Percentiles rank a stretch among this genome's conserved stretches.
phyloP scores from a whole-genome alignment of 1,140 invertebrate species.

The Schlechtendalia chinensis region DNA sequence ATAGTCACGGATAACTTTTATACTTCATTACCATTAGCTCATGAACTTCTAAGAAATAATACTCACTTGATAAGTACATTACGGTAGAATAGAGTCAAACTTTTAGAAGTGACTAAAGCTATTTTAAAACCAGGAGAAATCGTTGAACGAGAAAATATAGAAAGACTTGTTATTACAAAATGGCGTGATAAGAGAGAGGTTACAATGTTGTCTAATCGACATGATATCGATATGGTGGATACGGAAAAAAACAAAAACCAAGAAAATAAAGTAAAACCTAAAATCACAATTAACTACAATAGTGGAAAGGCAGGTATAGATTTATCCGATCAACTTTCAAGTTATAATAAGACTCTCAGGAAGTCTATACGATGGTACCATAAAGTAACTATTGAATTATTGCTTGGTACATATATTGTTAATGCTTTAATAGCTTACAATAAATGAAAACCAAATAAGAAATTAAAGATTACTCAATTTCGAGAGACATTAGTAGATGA shows the following conservation, averaged over 20 bases:
- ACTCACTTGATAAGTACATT: conserved; percentile 55
- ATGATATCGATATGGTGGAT: conserved; percentile 53
- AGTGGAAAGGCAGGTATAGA: conserved; percentile 56
- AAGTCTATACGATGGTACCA: conserved; percentile 57
- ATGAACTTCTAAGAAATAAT: conserved; percentile 54
- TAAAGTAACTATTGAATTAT: conserved; percentile 56
- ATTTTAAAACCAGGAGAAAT: conserved; percentile 55
- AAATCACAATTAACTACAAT: conserved; percentile 56
- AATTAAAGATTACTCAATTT: conserved; percentile 35
- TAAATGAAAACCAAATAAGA: not conserved
- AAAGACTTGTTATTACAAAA: conserved; percentile 55
- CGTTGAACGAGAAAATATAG: conserved; percentile 54
- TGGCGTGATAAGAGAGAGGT: conserved; percentile 56
- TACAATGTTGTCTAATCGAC: conserved; percentile 54
- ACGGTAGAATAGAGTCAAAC: conserved; percentile 52
- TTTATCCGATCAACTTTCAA: conserved; percentile 57
- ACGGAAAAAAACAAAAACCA: conserved; percentile 48
- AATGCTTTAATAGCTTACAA: conserved; percentile 48
- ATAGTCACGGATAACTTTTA: too few species aligned
- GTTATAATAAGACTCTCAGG: conserved; percentile 56
- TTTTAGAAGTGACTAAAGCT: conserved; percentile 54
- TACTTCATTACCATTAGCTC: conserved; percentile 54
- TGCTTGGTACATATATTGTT: conserved; percentile 52
- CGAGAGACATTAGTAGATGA: not conserved
- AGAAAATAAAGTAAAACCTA: conserved; percentile 53